Base-by-base conservation (phyloP, 2,797 vertebrate species). In the Aphelocoma californica region DNA sequence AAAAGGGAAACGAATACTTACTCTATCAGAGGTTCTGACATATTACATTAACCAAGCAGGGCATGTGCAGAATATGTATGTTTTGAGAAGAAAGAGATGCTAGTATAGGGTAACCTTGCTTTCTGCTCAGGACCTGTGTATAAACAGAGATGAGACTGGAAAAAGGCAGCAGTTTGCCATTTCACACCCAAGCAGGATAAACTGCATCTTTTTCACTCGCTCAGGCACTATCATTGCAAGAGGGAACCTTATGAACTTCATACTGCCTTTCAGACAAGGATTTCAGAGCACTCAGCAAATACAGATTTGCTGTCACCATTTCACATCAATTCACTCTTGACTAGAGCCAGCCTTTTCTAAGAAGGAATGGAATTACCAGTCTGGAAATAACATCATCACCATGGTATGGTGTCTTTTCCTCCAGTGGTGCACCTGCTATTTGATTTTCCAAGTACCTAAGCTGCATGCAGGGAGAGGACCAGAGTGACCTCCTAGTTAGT, bases 1-100 rank as follows among this genome's bases (percentile, higher is more conserved):
- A 83, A 96, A 95, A 78, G 86, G 81, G 93, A 96, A 95, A 90
- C 0, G 2, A 95, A 34, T 79, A 81, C 31, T 94, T 71, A 86
- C 57, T 83, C 65, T 58, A 80, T 53, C 31, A 42, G 78, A 81
- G 40, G 73, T 67, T 90, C 81, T 72, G 36, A 57, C 62, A 64
- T 36, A 14, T 73, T 66, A 73, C 45, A 65, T 31, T 85, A 74
- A 94, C 84, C 86, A 86, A 82, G 85, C 58, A 73, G 57, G 61
- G 36, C 72, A 89, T 15, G 31, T 19, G 48, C 57, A 95, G 95
- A 94, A 93, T 89, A 92, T 79, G 48, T 65, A 83, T 69, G 82
- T 62, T 86, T 72, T 5, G 16, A 28, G 74, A 91, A 86, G 73
- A 29, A 80, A 64, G 44, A 83, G n/a, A 83, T 71, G 72, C 18